These are phyloP conservation scores for Cynaeus angustus DNA, from an alignment of 2,888 invertebrate species.

Conservation along the genomic window DNA sequence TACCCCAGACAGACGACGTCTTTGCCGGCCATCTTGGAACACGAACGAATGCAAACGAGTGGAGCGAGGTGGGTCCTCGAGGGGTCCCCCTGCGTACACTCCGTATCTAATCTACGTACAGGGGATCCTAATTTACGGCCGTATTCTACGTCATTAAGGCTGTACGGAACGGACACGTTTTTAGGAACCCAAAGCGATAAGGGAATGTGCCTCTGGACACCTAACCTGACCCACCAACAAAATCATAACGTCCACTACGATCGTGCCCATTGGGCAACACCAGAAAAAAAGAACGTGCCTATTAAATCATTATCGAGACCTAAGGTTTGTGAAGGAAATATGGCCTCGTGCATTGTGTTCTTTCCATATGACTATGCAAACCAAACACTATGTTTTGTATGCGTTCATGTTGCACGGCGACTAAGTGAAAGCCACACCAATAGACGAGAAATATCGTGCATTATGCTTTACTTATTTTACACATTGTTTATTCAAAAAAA, in stretches of 20 bases:
- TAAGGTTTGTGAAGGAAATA: background rate
- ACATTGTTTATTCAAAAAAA: background rate
- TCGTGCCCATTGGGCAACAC: constrained; percentile 21
- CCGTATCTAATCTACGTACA: constrained; percentile 59
- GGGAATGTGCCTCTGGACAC: constrained; percentile 58
- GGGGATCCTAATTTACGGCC: constrained; percentile 60
- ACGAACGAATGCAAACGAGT: constrained; percentile 63
- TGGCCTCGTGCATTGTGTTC: constrained; percentile 9
- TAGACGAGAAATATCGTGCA: constrained; percentile 2
- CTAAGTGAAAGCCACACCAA: constrained; percentile 12
- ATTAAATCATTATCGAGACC: constrained; percentile 9
- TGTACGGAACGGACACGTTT: constrained; percentile 52
- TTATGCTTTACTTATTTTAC: constrained; percentile 4
- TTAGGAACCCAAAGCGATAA: constrained; percentile 55
- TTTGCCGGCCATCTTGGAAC: constrained; percentile 68
- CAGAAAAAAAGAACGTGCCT: constrained; percentile 19
- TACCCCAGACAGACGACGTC: constrained; percentile 64
- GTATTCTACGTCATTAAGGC: constrained; percentile 49
- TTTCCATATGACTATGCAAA: constrained; percentile 40
- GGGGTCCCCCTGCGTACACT: constrained; percentile 44
- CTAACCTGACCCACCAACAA: constrained; percentile 51
- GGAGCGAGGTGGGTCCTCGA: constrained; percentile 46
- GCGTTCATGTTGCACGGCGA: constrained; percentile 29
- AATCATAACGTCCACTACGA: constrained; percentile 26
- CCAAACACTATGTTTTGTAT: constrained; percentile 32